These are phyloP conservation scores for Pseudeuparius sepicola DNA, from an alignment of 2,888 invertebrate genomes.

Conservation along the genomic window DNA sequence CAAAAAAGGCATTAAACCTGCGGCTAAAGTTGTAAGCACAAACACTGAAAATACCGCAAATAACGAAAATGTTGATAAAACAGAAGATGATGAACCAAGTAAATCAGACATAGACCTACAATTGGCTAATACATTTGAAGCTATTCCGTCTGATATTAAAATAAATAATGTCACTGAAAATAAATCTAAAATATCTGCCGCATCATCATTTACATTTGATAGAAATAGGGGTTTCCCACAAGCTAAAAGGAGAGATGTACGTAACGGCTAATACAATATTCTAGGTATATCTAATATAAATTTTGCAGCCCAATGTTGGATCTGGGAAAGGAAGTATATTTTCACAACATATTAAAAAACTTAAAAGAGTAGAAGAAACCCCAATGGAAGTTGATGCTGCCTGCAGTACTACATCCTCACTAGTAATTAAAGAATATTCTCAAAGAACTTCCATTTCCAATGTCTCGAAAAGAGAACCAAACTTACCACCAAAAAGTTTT, in stretches of 20 bases:
- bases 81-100: conserved; percentile 12
- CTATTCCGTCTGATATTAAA: conserved; percentile 37
- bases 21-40: conserved; percentile 49
- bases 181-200: conserved; percentile 25
- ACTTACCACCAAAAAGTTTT: conserved; percentile 37
- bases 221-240: conserved; percentile 42
- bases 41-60: conserved; percentile 10
- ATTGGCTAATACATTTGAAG: conserved; percentile 38
- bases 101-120: conserved; percentile 27
- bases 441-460: conserved; percentile 19
- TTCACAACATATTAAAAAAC: conserved; percentile 40
- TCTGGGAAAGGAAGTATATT: conserved; percentile 43
- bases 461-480: conserved; percentile 22
- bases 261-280: conserved; percentile 11
- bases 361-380: conserved; percentile 25
- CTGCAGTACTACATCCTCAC: no score
- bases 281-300: no score
- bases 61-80: conserved; percentile 13
- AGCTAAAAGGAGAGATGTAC: conserved; percentile 39
- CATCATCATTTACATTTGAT: conserved; percentile 26
- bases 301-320: conserved; percentile 25
- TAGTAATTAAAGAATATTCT: conserved; percentile 19
- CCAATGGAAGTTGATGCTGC: no score
- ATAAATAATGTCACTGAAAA: conserved; percentile 51
- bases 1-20: conserved; percentile 48